Conservation (phyloP, 92 coral and sea anemone species). For the Palythoa grandiflora region DNA sequence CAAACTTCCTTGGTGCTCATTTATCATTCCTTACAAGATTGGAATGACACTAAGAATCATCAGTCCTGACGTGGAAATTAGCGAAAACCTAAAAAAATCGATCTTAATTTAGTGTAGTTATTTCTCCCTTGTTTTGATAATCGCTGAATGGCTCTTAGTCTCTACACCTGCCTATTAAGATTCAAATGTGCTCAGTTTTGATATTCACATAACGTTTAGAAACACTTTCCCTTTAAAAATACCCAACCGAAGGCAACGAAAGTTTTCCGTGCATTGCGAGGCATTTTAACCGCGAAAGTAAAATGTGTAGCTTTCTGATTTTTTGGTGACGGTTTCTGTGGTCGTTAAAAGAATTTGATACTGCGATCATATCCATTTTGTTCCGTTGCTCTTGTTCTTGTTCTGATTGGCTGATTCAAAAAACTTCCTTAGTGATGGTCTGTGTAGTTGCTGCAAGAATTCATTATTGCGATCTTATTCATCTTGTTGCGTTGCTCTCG, state of each 20-base stretch:
- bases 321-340: neutral
- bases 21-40: no score
- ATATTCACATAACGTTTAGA: neutral
- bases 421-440: neutral
- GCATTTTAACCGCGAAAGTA: neutral
- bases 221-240: slow-evolving; percentile 3
- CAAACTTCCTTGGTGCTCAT: no score
- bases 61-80: no score
- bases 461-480: neutral
- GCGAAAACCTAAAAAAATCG: no score
- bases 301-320: neutral
- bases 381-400: no score
- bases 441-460: slow-evolving; percentile 15
- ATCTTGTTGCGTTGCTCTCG: neutral
- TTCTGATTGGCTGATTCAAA: no score
- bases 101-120: no score
- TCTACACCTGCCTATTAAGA: neutral
- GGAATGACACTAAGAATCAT: no score
- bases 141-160: no score
- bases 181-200: neutral
- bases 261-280: neutral
- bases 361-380: no score
- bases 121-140: no score
- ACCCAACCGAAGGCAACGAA: slow-evolving; percentile 10
- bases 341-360: no score